A percentile compares a stretch with the other conserved stretches of the same genome.
phyloP scores from a whole-genome alignment of 2,888 invertebrate species.

The Ischnus inquisitorius region DNA sequence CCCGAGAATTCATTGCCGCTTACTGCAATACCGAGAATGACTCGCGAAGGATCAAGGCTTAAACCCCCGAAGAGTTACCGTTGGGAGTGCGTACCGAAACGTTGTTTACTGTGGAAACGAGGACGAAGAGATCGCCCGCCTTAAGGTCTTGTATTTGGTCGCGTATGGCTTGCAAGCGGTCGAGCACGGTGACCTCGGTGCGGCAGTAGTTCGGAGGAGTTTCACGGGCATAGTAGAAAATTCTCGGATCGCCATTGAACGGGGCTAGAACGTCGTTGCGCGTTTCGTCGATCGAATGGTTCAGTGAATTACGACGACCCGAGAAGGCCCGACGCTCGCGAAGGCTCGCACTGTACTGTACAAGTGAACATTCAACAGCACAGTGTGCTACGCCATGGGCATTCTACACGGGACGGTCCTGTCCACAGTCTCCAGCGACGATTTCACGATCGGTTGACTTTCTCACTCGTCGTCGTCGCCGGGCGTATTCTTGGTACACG shows the following conservation, averaged over 20 bases:
- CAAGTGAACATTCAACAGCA: conserved; percentile 11
- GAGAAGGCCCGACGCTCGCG: conserved; percentile 18
- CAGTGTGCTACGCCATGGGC: not conserved
- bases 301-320: conserved; percentile 36
- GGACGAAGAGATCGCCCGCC: not conserved
- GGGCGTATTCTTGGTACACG: conserved; percentile 1
- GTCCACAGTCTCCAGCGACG: conserved; percentile 52
- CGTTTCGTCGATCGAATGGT: conserved; percentile 8
- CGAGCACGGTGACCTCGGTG: not conserved
- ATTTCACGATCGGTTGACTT: conserved; percentile 62
- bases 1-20: not conserved
- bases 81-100: not conserved
- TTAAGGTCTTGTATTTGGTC: not conserved
- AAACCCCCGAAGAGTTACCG: conserved; percentile 12
- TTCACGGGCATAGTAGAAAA: not conserved
- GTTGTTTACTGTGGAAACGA: not conserved
- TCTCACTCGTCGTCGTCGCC: conserved; percentile 2
- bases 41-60: not conserved
- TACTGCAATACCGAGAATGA: not conserved
- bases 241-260: conserved; percentile 6
- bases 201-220: not conserved
- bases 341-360: conserved; percentile 37
- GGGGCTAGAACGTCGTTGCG: conserved; percentile 10
- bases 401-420: conserved; percentile 10
- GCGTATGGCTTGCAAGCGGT: not conserved